Evolutionary conservation across 2,888 invertebrate genomes (phyloP), one percentile per base, ranked within the genome.

Genomic region (Empis stercorea): DNA sequence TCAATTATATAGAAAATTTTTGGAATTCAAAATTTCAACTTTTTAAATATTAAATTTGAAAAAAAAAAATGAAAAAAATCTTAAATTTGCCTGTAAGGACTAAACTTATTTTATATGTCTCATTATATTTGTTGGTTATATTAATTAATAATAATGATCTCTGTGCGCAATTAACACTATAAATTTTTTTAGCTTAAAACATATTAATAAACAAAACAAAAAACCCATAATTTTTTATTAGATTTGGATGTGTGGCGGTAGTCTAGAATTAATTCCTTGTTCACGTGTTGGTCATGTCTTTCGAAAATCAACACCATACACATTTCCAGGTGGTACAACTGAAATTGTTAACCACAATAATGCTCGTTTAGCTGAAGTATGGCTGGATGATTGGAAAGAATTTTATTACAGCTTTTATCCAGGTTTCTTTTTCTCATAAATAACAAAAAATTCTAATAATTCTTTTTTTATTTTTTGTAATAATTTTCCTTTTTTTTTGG

Each of bases 331-430:
- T 61, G 97, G 95, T 65, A 92, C 92, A 61, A 87, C 87, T 73
- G 85, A 85, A 65, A 92, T 96, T 67, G 96, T 97, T 73, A 94
- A 96, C 78, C 92, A 94, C 77, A 99, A 99, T 82, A 94, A 95
- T 75, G 93, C 94, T 68, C 81, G 97, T 60, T 86, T 96, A 64
- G 96, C 94, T 56, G 93, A 95, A 72, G 97, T 97, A 62, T 99
- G 97, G 97, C 84, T 99, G 74, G 97, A 97, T 76, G 92, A 95
- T 66, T 96, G 96, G 87, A 92, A 92, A 80, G 87, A 88, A 71
- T 94, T 95, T 84, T 94, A 92, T 85, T 94, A 91, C 85, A 89
- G 87, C 76, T 91, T 94, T 78, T 93, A 93, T 78, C 93, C 93
- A 85, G 92, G 93, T 92, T 74, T 68, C n/a, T n/a, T n/a, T 61